A percentile compares a stretch with the other conserved stretches of the same genome.
phyloP scores from a whole-genome alignment of 1,140 invertebrate genomes.

The Cydia splendana region DNA sequence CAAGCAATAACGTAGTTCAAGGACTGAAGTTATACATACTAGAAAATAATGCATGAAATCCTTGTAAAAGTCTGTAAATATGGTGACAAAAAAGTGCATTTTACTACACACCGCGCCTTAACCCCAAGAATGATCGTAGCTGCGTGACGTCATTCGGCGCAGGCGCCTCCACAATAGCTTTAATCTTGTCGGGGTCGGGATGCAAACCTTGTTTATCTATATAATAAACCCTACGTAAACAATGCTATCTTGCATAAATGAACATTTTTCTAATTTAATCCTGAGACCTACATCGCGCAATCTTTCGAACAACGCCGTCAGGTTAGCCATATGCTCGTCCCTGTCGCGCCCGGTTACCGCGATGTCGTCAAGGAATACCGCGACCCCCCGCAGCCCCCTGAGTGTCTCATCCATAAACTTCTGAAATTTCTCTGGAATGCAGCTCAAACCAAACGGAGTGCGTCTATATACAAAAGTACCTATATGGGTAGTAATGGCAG shows the following conservation, averaged over 20 bases:
- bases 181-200: slow-evolving; percentile 53
- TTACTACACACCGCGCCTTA: too few relatives aligned
- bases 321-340: too few relatives aligned
- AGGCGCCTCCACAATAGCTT: slow-evolving; percentile 59
- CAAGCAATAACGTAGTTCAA: too few relatives aligned
- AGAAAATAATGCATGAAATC: too few relatives aligned
- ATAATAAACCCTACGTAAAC: slow-evolving; percentile 63
- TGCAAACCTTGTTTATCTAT: slow-evolving; percentile 54
- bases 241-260: slow-evolving; percentile 34
- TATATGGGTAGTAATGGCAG: too few relatives aligned
- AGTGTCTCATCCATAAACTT: slow-evolving; percentile 26
- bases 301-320: not conserved
- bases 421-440: slow-evolving; percentile 43
- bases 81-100: too few relatives aligned
- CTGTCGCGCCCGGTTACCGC: too few relatives aligned
- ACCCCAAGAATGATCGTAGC: slow-evolving; percentile 42
- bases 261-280: slow-evolving; percentile 37
- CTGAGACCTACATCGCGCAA: not conserved
- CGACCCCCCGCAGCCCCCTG: too few relatives aligned
- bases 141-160: slow-evolving; percentile 52
- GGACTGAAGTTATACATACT: too few relatives aligned
- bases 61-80: too few relatives aligned
- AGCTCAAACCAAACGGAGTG: slow-evolving; percentile 38
- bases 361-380: too few relatives aligned
- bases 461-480: slow-evolving; percentile 41